Base-by-base conservation (phyloP, 2,888 invertebrate species). In the Drosophila meridionalis region DNA sequence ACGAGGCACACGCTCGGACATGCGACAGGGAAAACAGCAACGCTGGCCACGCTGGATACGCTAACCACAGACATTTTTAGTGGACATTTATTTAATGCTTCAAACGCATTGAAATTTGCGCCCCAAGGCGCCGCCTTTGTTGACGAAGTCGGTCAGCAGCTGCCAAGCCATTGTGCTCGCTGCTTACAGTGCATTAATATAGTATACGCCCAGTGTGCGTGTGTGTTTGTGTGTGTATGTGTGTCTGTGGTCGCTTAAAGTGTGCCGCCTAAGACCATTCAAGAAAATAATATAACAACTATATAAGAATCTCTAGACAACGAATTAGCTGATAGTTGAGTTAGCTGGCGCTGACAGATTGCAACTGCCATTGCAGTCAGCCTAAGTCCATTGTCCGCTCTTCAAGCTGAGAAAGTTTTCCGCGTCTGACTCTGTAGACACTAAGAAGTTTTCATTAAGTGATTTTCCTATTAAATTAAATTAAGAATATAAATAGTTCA, bases 31-130 rank as follows among this genome's bases (percentile, higher is more conserved):
- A 36, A 28, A 56, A 53, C 67, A 40, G 63, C 68, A 63, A 70
- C 69, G 47, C 47, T 14, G 64, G 69, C 70, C 68, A 64, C 42
- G 55, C 47, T 14, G 64, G 69, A 69, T 66, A 64, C 42, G 55
- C 62, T 61, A 68, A 58, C 28, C 73, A 79, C 72, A 79, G 89
- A 85, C 85, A 89, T 80, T 89, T 85, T 85, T 87, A 85, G 87
- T 89, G 85, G 85, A 85, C 85, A 85, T 85, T 85, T 85, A 85
- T 85, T 84, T 85, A 87, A 84, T 89, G 85, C 84, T 84, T 76
- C 85, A 87, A 89, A 84, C 87, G 89, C 89, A 87, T 87, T 87
- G 84, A 85, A 84, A 87, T 89, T 70, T 79, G 48, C 73, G 77
- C 80, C 73, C 77, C 69, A 42, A 68, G 79, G 89, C 87, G 74